These are phyloP conservation scores for Leuciscus idus DNA, from an alignment of 2,113 vertebrate genomes.

Conservation along the genomic window DNA sequence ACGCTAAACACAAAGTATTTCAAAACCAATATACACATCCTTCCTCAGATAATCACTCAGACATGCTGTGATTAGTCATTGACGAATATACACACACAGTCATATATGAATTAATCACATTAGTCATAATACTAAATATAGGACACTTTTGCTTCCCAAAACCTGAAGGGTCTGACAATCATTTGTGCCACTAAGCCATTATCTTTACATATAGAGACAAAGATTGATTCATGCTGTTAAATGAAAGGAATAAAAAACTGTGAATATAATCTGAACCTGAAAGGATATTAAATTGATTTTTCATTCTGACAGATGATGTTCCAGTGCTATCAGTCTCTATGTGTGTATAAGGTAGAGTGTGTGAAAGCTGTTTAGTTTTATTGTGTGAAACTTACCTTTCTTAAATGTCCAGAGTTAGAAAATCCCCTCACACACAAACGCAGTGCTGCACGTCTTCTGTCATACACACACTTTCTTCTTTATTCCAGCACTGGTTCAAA, in stretches of 20 bases:
- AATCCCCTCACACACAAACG: not conserved
- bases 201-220: not conserved
- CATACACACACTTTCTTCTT: slow-evolving; percentile 24
- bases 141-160: not conserved
- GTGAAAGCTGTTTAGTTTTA: not conserved
- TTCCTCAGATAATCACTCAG: not conserved
- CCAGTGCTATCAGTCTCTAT: not conserved
- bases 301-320: not conserved
- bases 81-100: not conserved
- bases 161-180: not conserved
- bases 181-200: not conserved
- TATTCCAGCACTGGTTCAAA: not conserved
- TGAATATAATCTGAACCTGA: not conserved
- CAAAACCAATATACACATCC: not conserved
- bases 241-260: not conserved
- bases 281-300: not conserved
- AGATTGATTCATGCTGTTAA: not conserved
- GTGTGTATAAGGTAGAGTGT: not conserved
- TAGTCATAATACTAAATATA: slow-evolving; percentile 41
- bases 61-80: not conserved
- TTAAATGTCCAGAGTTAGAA: slow-evolving; percentile 20
- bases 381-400: slow-evolving; percentile 46
- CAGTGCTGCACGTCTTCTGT: not conserved
- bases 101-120: not conserved
- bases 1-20: not conserved